phyloP scores from a whole-genome alignment of 2,113 vertebrate genomes.

The Lamprotornis superbus region DNA sequence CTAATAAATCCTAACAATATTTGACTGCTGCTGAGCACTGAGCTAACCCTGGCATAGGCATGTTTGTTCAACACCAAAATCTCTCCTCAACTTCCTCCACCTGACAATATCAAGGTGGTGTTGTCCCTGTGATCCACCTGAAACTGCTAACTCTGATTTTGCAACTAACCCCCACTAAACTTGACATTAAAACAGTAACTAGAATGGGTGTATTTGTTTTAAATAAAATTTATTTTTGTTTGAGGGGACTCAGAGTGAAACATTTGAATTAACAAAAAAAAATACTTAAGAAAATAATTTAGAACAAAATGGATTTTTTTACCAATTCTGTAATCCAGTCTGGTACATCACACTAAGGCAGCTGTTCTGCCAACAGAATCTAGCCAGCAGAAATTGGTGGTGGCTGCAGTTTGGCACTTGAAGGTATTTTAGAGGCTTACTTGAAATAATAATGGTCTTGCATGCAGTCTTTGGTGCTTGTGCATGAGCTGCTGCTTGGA shows the following conservation, averaged over 20 bases:
- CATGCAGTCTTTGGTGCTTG: background rate
- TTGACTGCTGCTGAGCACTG: background rate
- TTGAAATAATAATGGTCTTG: background rate
- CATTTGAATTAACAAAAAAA: background rate
- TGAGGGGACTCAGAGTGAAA: background rate
- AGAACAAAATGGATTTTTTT: background rate
- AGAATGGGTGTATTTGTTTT: background rate
- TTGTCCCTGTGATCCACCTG: background rate
- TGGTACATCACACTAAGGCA: background rate
- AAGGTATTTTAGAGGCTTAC: background rate
- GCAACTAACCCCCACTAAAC: background rate
- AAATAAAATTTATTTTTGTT: background rate
- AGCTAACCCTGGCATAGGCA: background rate
- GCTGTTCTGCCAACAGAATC: background rate
- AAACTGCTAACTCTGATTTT: background rate
- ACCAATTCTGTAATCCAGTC: background rate
- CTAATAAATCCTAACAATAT: background rate
- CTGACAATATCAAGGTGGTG: background rate
- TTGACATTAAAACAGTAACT: background rate
- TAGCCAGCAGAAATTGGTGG: background rate
- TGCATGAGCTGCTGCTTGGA: slow-evolving; percentile 8
- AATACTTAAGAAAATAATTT: background rate
- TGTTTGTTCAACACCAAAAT: background rate
- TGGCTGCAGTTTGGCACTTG: background rate
- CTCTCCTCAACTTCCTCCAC: background rate